phyloP scores from a whole-genome alignment of 2,888 invertebrate species.

The Ornithoptera priamus region DNA sequence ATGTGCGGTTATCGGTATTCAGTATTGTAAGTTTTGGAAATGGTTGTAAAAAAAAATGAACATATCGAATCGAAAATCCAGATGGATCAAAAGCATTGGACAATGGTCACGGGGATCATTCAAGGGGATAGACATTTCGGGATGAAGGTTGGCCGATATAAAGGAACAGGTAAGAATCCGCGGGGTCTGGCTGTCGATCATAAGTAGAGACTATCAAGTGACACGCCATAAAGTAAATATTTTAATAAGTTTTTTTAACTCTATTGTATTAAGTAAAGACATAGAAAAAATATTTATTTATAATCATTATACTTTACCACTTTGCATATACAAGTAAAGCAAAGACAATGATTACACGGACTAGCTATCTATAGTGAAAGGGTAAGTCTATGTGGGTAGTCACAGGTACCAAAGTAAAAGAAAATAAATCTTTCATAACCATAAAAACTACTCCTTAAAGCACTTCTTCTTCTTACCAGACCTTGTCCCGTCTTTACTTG shows the following conservation, averaged over 20 bases:
- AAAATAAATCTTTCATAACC: too few species aligned
- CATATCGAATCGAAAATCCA: conserved; percentile 50
- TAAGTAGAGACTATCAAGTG: conserved; percentile 30
- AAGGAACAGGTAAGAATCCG: conserved; percentile 69
- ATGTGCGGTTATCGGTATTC: conserved; percentile 4
- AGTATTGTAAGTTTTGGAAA: conserved; percentile 12
- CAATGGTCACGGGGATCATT: conserved; percentile 74
- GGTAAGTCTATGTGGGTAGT: too few species aligned
- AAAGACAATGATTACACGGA: too few species aligned
- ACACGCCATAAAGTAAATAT: conserved; percentile 17
- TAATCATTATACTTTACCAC: too few species aligned
- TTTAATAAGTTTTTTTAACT: neutral
- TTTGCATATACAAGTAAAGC: too few species aligned
- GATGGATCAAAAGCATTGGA: conserved; percentile 76
- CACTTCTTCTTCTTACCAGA: too few species aligned
- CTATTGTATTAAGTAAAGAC: neutral
- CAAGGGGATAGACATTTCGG: conserved; percentile 47
- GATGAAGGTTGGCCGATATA: conserved; percentile 60
- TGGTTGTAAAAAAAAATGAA: conserved; percentile 35
- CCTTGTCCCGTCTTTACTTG: too few species aligned
- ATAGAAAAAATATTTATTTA: neutral
- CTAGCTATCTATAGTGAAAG: too few species aligned
- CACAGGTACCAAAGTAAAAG: too few species aligned
- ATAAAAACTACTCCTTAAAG: too few species aligned
- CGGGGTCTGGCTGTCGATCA: conserved; percentile 64